phyloP scores from a whole-genome alignment of 2,888 invertebrate genomes.

The Dendrolimus pini region DNA sequence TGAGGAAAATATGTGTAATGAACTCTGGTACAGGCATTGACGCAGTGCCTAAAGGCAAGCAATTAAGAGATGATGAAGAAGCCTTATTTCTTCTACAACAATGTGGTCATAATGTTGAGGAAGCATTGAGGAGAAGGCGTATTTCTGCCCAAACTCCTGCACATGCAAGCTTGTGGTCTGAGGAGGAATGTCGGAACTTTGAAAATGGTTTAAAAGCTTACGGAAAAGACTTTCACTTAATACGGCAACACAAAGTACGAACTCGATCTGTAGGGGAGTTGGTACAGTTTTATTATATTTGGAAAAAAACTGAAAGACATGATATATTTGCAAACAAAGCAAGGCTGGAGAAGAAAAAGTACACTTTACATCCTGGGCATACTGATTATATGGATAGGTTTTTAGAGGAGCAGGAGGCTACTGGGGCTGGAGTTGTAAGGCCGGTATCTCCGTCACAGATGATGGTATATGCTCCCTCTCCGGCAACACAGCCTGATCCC shows the following conservation, averaged over 20 bases:
- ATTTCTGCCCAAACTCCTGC: conserved; percentile 83
- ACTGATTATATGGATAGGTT: conserved; percentile 97
- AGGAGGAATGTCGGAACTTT: conserved; percentile 97
- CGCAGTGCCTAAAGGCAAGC: conserved; percentile 83
- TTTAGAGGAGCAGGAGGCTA: conserved; percentile 89
- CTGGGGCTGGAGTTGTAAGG: conserved; percentile 77
- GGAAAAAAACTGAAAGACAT: conserved; percentile 99
- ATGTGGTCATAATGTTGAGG: conserved; percentile 96
- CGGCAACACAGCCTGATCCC: conserved; percentile 63
- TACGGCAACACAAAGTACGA: conserved; percentile 94
- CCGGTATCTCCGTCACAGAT: conserved; percentile 80
- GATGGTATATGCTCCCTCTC: conserved; percentile 63
- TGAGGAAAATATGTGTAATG: conserved; percentile 78
- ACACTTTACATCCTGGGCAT: conserved; percentile 92
- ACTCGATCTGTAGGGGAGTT: conserved; percentile 97
- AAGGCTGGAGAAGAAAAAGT: conserved; percentile 93
- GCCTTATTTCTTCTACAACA: conserved; percentile 93
- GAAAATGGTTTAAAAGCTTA: conserved; percentile 95
- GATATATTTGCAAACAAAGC: conserved; percentile 94
- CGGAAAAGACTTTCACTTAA: conserved; percentile 97
- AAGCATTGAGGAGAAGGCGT: conserved; percentile 88
- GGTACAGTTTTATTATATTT: conserved; percentile 96
- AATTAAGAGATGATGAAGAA: conserved; percentile 91
- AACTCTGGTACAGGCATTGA: conserved; percentile 59
- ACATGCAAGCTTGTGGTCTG: conserved; percentile 94